A percentile compares a stretch with the other conserved stretches of the same genome.
These are phyloP conservation scores for Arge pagana DNA, from an alignment of 2,888 invertebrate species.

Conservation along the genomic window DNA sequence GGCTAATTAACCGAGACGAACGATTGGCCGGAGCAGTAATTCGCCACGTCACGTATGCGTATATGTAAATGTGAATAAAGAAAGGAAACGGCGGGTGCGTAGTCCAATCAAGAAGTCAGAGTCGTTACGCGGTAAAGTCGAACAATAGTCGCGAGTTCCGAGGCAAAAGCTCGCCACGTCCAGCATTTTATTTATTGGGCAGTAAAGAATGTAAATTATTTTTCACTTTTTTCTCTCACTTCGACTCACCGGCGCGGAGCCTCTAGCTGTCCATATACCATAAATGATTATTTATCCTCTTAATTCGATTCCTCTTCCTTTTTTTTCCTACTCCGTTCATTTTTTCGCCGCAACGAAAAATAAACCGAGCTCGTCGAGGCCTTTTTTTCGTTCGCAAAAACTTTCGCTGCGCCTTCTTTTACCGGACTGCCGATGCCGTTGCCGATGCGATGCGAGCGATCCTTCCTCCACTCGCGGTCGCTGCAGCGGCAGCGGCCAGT, in stretches of 20 bases:
- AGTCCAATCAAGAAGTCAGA: not conserved
- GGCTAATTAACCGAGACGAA: too few relatives aligned
- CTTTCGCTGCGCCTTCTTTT: too few relatives aligned
- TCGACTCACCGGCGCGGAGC: constrained; percentile 22
- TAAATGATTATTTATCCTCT: constrained; percentile 44
- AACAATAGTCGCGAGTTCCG: constrained; percentile 7
- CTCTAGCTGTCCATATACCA: constrained; percentile 27
- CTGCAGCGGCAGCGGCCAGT: constrained; percentile 34
- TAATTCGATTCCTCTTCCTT: constrained; percentile 34
- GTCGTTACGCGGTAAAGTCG: not conserved
- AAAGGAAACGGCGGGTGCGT: too few relatives aligned
- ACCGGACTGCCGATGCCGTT: too few relatives aligned
- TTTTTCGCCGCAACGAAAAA: constrained; percentile 39
- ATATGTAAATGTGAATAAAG: too few relatives aligned
- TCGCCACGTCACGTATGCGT: constrained; percentile 8
- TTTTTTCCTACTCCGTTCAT: constrained; percentile 30
- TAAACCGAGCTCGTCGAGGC: too few relatives aligned
- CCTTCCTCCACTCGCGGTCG: constrained; percentile 1
- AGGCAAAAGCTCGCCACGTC: constrained; percentile 27
- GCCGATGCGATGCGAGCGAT: constrained; percentile 11
- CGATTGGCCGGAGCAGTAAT: too few relatives aligned
- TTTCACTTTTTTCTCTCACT: constrained; percentile 36
- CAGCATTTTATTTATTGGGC: constrained; percentile 43
- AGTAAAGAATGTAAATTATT: constrained; percentile 48
- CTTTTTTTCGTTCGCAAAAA: too few relatives aligned